Conservation (phyloP, 2,888 invertebrate genomes). For the Ernsta delagoae region DNA sequence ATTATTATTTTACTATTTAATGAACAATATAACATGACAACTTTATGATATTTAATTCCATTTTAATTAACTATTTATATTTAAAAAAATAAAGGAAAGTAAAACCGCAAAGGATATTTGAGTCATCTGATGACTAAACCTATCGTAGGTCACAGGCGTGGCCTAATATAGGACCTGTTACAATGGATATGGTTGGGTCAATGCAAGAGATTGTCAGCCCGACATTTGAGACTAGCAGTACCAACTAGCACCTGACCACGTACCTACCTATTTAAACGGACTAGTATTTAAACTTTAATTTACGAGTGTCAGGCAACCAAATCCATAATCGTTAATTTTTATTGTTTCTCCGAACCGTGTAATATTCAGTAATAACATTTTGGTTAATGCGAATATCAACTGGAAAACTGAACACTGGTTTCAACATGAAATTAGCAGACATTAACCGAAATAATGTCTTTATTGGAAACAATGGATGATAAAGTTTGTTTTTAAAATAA, state of each 20-base stretch:
- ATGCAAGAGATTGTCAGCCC: slow-evolving; percentile 32
- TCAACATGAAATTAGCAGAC: neutral
- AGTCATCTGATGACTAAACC: slow-evolving; percentile 35
- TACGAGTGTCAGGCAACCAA: slow-evolving; percentile 1
- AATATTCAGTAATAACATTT: slow-evolving; percentile 20
- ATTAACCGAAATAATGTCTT: neutral
- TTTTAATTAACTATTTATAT: no score
- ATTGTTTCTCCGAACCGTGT: slow-evolving; percentile 6
- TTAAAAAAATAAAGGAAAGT: neutral
- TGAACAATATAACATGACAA: no score
- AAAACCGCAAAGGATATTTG: slow-evolving; percentile 17
- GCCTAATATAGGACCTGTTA: slow-evolving; percentile 38
- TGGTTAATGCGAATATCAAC: slow-evolving; percentile 1
- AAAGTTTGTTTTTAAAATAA: neutral
- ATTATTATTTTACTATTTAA: no score
- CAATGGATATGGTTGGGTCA: slow-evolving; percentile 35
- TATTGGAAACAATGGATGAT: neutral
- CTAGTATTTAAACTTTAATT: neutral
- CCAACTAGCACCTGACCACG: neutral
- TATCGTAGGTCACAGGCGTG: slow-evolving; percentile 34
- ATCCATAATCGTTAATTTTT: slow-evolving; percentile 12
- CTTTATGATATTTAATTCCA: no score
- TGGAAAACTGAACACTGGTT: neutral
- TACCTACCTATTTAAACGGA: neutral
- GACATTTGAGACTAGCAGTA: slow-evolving; percentile 17